Percentiles rank a stretch among this genome's conserved stretches.
Evolutionary conservation across 2,888 invertebrate species (phyloP).

Genomic region (Drosophila niveifrons): DNA sequence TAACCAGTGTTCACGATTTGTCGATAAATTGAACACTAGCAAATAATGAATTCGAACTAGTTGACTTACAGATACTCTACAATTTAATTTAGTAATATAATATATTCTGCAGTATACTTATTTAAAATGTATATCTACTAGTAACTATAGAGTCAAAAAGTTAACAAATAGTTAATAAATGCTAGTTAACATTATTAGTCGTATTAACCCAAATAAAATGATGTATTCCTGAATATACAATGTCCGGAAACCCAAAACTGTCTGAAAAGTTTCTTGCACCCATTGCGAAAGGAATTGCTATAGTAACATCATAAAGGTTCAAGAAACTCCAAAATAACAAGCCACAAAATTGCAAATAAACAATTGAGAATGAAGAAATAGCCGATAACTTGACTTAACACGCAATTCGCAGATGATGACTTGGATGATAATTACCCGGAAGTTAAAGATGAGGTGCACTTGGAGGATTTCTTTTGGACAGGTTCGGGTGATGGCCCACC

Average conservation of each 20-base stretch:
- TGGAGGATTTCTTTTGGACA: slow-evolving; percentile 96
- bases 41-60: neutral
- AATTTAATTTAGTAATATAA: neutral
- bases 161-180: neutral
- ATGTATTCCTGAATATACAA: neutral
- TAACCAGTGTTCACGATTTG: slow-evolving; percentile 75
- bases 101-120: neutral
- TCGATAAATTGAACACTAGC: slow-evolving; percentile 70
- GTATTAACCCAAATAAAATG: neutral
- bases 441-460: slow-evolving; percentile 83
- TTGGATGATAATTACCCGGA: slow-evolving; percentile 81
- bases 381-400: slow-evolving; percentile 12
- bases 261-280: slow-evolving; percentile 57
- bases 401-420: slow-evolving; percentile 76
- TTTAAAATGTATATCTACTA: too few relatives aligned
- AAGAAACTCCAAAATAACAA: slow-evolving; percentile 66
- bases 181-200: neutral
- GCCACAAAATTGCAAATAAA: slow-evolving; percentile 41
- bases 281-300: slow-evolving; percentile 60
- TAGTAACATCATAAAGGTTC: slow-evolving; percentile 74
- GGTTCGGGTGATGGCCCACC: slow-evolving; percentile 93
- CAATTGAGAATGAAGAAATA: slow-evolving; percentile 11
- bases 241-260: slow-evolving; percentile 30
- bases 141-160: too few relatives aligned
- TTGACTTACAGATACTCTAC: slow-evolving; percentile 16